Conservation (phyloP, 2,888 invertebrate genomes). For the Dryobota labecula region DNA sequence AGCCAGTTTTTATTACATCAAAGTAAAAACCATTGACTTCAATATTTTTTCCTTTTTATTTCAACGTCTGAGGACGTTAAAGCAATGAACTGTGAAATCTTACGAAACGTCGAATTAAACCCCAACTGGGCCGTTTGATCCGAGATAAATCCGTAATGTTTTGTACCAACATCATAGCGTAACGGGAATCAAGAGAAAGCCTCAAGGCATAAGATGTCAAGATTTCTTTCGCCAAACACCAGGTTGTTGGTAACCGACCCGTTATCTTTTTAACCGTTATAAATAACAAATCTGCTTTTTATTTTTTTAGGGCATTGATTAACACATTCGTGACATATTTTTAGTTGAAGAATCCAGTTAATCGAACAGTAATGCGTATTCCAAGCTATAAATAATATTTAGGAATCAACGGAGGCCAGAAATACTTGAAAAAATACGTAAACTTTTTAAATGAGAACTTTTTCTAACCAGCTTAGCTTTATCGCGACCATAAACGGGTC, state of each 20-base stretch:
- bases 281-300: conserved; percentile 32
- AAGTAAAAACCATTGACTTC: conserved; percentile 22
- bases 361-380: background rate
- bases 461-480: background rate
- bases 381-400: conserved; percentile 5
- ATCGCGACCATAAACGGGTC: conserved; percentile 18
- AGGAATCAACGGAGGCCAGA: background rate
- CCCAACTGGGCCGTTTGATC: conserved; percentile 52
- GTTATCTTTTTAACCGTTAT: conserved; percentile 62
- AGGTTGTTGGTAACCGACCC: conserved; percentile 53
- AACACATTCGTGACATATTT: conserved; percentile 5
- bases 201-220: conserved; percentile 44
- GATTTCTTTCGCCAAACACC: conserved; percentile 58
- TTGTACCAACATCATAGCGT: conserved; percentile 50
- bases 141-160: conserved; percentile 59
- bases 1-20: conserved; percentile 18
- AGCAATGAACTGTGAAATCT: conserved; percentile 56
- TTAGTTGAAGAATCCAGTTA: conserved; percentile 5
- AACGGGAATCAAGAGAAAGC: conserved; percentile 69
- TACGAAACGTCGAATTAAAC: conserved; percentile 55
- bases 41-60: conserved; percentile 31
- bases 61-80: conserved; percentile 33
- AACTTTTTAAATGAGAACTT: conserved; percentile 4
- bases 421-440: background rate
- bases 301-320: conserved; percentile 25